Percentiles rank a stretch among this genome's conserved stretches.
These are phyloP conservation scores for Meiosimyza decipiens DNA, from an alignment of 2,888 invertebrate genomes.

Conservation along the genomic window DNA sequence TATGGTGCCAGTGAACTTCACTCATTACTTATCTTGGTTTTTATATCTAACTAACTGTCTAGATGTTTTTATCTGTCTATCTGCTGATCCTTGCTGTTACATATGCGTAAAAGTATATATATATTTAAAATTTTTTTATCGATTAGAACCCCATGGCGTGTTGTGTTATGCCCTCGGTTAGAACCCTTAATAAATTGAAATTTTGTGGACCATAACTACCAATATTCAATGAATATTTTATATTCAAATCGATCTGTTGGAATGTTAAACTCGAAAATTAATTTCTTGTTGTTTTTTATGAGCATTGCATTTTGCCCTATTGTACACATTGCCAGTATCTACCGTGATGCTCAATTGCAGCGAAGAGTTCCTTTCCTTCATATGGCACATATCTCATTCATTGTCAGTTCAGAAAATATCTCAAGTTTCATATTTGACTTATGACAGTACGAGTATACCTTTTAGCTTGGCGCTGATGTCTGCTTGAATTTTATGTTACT, in stretches of 20 bases:
- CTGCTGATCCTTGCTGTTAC: not conserved
- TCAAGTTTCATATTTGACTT: conserved; percentile 49
- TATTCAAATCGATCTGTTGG: no score
- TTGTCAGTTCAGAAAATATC: conserved; percentile 46
- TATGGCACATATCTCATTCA: conserved; percentile 40
- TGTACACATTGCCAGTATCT: not conserved
- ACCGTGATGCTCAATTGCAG: not conserved
- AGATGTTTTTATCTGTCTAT: not conserved
- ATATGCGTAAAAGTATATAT: not conserved
- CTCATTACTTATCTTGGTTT: conserved; percentile 16
- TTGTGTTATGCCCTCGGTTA: conserved; percentile 5
- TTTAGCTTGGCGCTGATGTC: conserved; percentile 30
- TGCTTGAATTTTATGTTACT: no score
- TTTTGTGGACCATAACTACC: conserved; percentile 2
- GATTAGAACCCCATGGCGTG: conserved; percentile 10
- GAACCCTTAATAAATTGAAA: conserved; percentile 14
- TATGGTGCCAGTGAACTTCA: conserved; percentile 23
- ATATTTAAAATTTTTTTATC: not conserved
- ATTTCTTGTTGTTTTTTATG: conserved; percentile 20
- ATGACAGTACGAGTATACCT: conserved; percentile 48
- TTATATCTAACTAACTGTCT: not conserved
- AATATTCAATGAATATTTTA: no score
- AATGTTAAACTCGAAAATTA: not conserved
- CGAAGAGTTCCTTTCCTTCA: not conserved
- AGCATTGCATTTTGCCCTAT: not conserved